Percentiles rank a stretch among this genome's conserved stretches.
Conservation (phyloP, 2,113 vertebrate species). For the Cromileptes altivelis region DNA sequence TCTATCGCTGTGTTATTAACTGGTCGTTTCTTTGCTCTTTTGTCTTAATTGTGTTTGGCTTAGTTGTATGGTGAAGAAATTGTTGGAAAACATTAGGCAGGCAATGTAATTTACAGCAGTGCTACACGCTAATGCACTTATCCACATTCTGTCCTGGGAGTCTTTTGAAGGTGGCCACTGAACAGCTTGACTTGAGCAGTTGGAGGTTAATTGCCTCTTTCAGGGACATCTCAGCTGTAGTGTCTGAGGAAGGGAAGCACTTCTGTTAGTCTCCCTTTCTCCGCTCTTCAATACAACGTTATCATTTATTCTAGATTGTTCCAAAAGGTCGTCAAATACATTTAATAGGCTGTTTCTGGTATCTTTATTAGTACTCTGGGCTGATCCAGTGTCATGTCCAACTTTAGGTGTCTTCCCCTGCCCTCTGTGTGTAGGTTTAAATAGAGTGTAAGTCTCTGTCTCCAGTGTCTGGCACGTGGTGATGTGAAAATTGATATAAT, state of each 20-base stretch:
- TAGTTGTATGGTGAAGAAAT: not conserved
- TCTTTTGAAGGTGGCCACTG: not conserved
- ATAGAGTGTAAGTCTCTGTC: not conserved
- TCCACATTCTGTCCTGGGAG: not conserved
- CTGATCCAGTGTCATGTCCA: not conserved
- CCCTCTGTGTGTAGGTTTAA: not conserved
- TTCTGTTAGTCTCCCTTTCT: not conserved
- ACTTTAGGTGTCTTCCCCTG: not conserved
- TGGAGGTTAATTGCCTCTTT: constrained; percentile 44
- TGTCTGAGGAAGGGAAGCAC: not conserved
- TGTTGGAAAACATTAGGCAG: not conserved
- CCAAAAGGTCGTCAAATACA: not conserved
- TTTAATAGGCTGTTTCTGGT: not conserved
- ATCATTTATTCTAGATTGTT: not conserved
- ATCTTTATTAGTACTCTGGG: not conserved
- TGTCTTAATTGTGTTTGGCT: not conserved
- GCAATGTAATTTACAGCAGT: not conserved
- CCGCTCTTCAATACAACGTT: not conserved
- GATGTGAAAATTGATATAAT: constrained; percentile 11
- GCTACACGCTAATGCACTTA: not conserved
- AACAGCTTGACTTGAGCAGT: not conserved
- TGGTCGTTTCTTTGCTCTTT: not conserved
- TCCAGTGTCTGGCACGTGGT: constrained; percentile 7
- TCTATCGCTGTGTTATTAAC: too few relatives aligned
- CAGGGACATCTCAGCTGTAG: not conserved